These are phyloP conservation scores for Anarrhichthys ocellatus DNA, from an alignment of 2,113 vertebrate species.

Conservation along the genomic window DNA sequence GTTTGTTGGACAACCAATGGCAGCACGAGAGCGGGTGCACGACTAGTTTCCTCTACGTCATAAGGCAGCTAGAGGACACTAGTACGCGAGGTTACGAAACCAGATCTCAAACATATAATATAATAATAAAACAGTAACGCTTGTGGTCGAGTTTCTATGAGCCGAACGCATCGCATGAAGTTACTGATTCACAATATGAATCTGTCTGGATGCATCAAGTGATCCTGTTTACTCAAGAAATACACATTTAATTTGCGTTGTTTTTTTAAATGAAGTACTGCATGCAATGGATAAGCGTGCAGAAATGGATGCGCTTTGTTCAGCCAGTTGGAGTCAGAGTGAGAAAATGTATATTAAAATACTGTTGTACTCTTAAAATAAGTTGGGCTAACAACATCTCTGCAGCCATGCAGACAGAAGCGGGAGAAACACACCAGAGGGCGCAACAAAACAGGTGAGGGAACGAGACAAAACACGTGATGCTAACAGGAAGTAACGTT, in stretches of 20 bases:
- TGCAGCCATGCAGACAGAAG: neutral
- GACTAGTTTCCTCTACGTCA: too few species aligned
- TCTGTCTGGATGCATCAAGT: neutral
- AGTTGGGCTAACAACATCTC: too few species aligned
- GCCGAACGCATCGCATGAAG: neutral
- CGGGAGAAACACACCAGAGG: neutral
- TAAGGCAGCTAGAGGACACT: neutral
- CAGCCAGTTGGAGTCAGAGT: neutral
- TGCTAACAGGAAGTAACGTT: neutral
- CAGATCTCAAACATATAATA: neutral
- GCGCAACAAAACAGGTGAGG: too few species aligned
- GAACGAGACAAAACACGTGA: neutral
- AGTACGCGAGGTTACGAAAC: neutral
- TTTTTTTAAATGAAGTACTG: neutral
- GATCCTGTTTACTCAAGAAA: neutral
- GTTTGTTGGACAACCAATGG: too few species aligned
- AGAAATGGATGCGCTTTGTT: too few species aligned
- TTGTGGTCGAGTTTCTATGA: neutral
- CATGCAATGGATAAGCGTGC: neutral
- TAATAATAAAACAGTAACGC: neutral
- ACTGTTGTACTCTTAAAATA: too few species aligned
- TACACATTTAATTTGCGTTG: fast-evolving
- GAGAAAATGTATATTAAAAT: neutral
- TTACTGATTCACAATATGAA: neutral
- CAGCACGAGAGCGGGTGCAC: too few species aligned